Evolutionary conservation across 2,797 vertebrate species (phyloP), one percentile per base, ranked within the genome.

Genomic region (Kryptolebias ocellatus): DNA sequence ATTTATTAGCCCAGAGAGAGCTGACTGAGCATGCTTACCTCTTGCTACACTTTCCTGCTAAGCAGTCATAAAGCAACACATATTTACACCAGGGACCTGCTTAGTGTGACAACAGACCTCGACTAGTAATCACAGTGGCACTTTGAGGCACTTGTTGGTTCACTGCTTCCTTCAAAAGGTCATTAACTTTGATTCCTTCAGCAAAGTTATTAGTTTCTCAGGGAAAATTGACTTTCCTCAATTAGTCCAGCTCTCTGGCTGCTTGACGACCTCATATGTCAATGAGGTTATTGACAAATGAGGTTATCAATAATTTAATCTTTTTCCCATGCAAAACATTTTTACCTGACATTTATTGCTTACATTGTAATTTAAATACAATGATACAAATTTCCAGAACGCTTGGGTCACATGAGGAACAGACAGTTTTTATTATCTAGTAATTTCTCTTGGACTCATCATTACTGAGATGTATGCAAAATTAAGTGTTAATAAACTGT

Each of bases 91-190:
- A 53, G 78, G 67, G 72, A 81, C 54, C 34, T 54, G 34, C 42
- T 24, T 11, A 47, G 60, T 63, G 54, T 18, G 14, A 45, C 76
- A 59, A 46, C 63, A 71, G 49, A 52, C 51, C 67, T 69, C 37
- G 37, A 47, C 78, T 77, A 72, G 72, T 79, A 62, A 72, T 72
- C 71, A 69, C 58, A 16, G 1, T 1, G 20, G 29, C 65, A 70
- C 71, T 57, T 55, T 67, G 62, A 72, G 60, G 68, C 67, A 60
- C 63, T 63, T 67, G 52, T 67, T 51, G 65, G 67, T 77, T 80
- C 67, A 77, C 16, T 59, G 52, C 59, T 70, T 81, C 65, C 60
- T 75, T 83, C 77, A 75, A 66, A 79, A 68, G 64, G 74, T 77
- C 61, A 68, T 83, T 77, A 82, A 59, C 60, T 54, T 53, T 47